Base-by-base conservation (phyloP, 2,888 invertebrate species). In the Choristoneura rosaceana region DNA sequence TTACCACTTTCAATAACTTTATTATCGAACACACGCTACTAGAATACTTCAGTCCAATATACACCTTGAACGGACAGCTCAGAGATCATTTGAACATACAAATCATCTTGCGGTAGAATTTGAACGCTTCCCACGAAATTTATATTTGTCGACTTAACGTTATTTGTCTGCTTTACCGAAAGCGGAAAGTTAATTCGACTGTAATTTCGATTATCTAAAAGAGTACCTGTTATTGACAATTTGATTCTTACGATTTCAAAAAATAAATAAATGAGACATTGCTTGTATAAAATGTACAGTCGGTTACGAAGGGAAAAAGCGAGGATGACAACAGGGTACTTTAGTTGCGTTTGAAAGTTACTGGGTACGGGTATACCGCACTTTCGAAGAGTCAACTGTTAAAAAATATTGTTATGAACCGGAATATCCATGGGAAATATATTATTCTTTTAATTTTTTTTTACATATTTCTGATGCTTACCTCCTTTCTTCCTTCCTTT, bases 1-100 rank as follows among this genome's bases (percentile, higher is more conserved):
- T 93, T 93, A 93, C 91, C 92, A 92, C 92, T 92, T 92, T 91
- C 92, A 91, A 93, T 93, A 93, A 93, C 92, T 92, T 92, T 90
- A 93, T 93, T 90, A 93, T 89, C 87, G 84, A 84, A 82, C 84
- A 82, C 86, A 81, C 80, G 79, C 84, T 81, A 82, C 81, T 76
- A 79, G 81, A 79, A 78, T 81, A 78, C 78, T 77, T 80, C 88
- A 85, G 75, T 82, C 88, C 78, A 92, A 87, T 89, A 83, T 90
- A 84, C 78, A 89, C 90, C 88, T 89, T 91, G 78, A 69, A 82
- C 76, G 73, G 76, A 82, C 81, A 77, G 78, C 84, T 77, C 82
- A 89, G 77, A 78, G 85, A 78, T 83, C 82, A 85, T 88, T 88
- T 84, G 83, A 80, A 82, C 78, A 82, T 76, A 81, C 77, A 76